Evolutionary conservation across 2,113 vertebrate species (phyloP).

Genomic region (Microtus ochrogaster): DNA sequence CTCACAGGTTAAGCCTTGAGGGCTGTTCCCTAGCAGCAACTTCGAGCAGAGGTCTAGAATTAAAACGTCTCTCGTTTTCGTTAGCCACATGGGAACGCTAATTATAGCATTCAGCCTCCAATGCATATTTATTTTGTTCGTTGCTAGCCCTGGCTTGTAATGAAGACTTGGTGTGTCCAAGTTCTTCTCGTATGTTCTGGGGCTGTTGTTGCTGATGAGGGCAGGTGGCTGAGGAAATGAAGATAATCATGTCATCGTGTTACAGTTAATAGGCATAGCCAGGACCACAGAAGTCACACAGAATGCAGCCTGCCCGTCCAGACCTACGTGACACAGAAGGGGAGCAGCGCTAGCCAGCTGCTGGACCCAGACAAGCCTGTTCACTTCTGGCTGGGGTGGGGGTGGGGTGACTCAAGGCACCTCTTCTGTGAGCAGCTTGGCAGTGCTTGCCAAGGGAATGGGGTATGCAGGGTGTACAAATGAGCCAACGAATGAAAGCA

Average conservation of each 20-base stretch:
- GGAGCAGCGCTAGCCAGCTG: background rate
- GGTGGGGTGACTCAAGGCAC: background rate
- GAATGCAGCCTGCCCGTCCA: background rate
- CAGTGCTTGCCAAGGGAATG: background rate
- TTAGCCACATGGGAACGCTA: conserved; percentile 50
- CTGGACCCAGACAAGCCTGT: background rate
- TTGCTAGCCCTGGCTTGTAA: conserved; percentile 20
- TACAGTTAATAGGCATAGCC: fast-evolving
- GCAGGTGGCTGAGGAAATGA: background rate
- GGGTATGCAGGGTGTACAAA: background rate
- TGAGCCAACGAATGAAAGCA: background rate
- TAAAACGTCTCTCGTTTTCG: conserved; percentile 46
- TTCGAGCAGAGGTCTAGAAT: conserved; percentile 60
- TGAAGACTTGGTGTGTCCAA: conserved; percentile 2
- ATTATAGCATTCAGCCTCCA: conserved; percentile 57
- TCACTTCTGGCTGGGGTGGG: background rate
- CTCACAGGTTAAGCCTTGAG: background rate
- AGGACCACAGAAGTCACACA: fast-evolving
- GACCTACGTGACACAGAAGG: background rate
- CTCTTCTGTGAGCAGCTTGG: no score
- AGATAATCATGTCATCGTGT: background rate
- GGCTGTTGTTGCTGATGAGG: background rate
- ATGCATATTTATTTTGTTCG: conserved; percentile 66
- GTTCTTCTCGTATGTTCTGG: background rate
- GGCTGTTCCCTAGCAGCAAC: conserved; percentile 43